Conservation (phyloP, 2,888 invertebrate genomes). For the Cryptosula pallasiana region DNA sequence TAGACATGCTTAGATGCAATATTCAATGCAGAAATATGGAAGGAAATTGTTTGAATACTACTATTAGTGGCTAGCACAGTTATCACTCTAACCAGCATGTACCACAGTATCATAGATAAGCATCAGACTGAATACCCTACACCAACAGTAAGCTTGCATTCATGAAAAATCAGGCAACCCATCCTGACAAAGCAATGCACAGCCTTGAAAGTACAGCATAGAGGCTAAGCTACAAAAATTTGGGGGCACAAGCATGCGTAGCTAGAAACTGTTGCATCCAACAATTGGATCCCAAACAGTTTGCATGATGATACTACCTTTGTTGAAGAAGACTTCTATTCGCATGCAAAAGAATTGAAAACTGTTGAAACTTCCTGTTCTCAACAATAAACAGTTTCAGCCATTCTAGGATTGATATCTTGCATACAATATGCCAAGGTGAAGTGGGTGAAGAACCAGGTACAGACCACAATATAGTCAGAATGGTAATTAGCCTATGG, state of each 20-base stretch:
- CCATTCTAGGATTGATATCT: too few relatives aligned
- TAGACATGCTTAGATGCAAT: too few relatives aligned
- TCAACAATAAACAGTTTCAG: too few relatives aligned
- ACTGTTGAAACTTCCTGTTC: not conserved
- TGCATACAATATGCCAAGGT: too few relatives aligned
- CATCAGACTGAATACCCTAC: not conserved
- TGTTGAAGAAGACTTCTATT: constrained; percentile 7
- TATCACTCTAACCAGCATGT: not conserved
- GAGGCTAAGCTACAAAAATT: not conserved
- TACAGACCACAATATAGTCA: too few relatives aligned
- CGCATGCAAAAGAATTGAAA: constrained; percentile 15
- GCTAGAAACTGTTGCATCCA: not conserved
- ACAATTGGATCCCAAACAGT: not conserved
- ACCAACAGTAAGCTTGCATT: not conserved
- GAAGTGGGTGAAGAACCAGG: too few relatives aligned
- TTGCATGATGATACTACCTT: constrained; percentile 5
- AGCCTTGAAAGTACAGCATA: not conserved
- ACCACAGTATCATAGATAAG: not conserved
- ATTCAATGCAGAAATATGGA: not conserved
- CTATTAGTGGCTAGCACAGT: not conserved
- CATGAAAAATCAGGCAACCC: not conserved
- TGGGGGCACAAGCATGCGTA: not conserved
- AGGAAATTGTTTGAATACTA: not conserved
- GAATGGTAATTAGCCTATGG: too few relatives aligned
- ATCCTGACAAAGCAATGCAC: not conserved